Evolutionary conservation across 2,113 vertebrate genomes (phyloP).

Genomic region (Phrynosoma blainvillii): DNA sequence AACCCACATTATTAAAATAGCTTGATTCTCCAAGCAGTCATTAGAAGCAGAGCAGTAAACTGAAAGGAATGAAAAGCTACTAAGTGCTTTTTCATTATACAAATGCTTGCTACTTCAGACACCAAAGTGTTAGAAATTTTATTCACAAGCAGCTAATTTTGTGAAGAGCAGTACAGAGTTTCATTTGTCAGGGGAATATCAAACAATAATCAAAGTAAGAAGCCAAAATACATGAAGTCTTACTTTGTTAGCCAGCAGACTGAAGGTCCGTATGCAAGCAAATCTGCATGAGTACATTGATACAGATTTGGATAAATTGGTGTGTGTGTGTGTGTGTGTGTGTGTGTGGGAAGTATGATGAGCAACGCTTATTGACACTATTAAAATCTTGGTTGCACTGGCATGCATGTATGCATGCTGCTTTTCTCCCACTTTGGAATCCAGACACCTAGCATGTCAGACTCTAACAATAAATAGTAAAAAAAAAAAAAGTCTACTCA

Average conservation of each 20-base stretch:
- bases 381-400: conserved; percentile 75
- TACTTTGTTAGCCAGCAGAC: conserved; percentile 78
- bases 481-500: conserved; percentile 63
- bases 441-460: conserved; percentile 68
- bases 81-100: conserved; percentile 64
- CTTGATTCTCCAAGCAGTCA: conserved; percentile 48
- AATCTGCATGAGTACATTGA: conserved; percentile 70
- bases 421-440: conserved; percentile 64
- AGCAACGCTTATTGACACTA: conserved; percentile 78
- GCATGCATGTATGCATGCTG: conserved; percentile 69
- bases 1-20: conserved; percentile 8
- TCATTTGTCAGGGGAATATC: conserved; percentile 69
- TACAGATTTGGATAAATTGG: conserved; percentile 63
- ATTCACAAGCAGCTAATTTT: conserved; percentile 51
- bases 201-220: conserved; percentile 58
- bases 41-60: conserved; percentile 64
- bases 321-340: background rate
- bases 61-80: conserved; percentile 62
- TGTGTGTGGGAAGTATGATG: conserved; percentile 50
- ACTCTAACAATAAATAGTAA: conserved; percentile 68
- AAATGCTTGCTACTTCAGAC: conserved; percentile 68
- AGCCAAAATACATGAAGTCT: conserved; percentile 57
- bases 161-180: conserved; percentile 49
- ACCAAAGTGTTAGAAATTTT: conserved; percentile 63
- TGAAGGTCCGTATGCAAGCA: conserved; percentile 74